Base-by-base conservation (phyloP, 2,797 vertebrate genomes). In the Sebastolobus alascanus region DNA sequence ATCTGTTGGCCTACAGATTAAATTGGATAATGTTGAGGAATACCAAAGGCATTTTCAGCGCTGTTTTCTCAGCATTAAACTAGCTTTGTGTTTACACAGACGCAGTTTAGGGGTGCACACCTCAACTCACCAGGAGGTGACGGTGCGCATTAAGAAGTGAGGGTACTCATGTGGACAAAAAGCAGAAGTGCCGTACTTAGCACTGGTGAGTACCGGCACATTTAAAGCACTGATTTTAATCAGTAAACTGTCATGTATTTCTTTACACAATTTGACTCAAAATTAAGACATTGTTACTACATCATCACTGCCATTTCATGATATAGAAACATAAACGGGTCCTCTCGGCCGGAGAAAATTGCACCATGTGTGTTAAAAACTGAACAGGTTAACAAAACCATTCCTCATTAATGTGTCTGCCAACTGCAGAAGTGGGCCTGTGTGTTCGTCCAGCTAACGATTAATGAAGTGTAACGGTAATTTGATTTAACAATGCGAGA, bases 401-500 rank as follows among this genome's bases (percentile, higher is more conserved):
- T 25, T 25, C 25, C 31, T 55, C 8, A 40, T n/a, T 16, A 11
- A 54, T 27, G 50, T 56, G 14, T 37, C 18, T 65, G 35, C 29
- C n/a, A 43, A 31, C 25, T 50, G 25, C 16, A 58, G 33, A 65
- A 3, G 1, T 37, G 56, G 10, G 6, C 12, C 12, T 9, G 68
- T 27, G 68, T 27, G 8, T 65, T 63, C 0, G 2, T 37, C 1
- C 0, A 18, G 22, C 8, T 77, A 22, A 66, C 60, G 73, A 29
- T 59, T 73, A 80, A 38, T 74, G 25, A 75, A n/a, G 59, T 29
- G 31, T 56, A 37, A 69, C 38, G 63, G 65, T 63, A 72, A 84
- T 66, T 68, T 54, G 22, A 79, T 50, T 66, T n/a, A 76, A 86
- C n/a, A 27, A 27, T 2, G 27, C 0, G 0, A 82, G 33, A 46